Base-by-base conservation (phyloP, 2,888 invertebrate genomes). In the Embidobia sp. region DNA sequence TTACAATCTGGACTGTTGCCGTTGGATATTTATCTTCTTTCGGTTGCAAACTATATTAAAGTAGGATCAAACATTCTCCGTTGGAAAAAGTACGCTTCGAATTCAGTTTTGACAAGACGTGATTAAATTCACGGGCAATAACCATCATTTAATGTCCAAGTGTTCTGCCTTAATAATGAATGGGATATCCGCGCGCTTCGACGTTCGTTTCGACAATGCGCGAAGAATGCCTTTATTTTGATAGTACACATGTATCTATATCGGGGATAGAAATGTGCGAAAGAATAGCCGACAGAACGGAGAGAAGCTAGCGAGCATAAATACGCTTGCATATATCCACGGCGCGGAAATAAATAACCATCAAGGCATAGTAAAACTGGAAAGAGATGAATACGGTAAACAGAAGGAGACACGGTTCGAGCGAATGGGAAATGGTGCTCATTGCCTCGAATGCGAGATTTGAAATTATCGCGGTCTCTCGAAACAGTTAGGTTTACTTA, bases 401-500 rank as follows among this genome's bases (percentile, higher is more conserved):
- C 57, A 63, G 57, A 77, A 74, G 57, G 61, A 69, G 66, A 79
- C 69, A 70, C 46, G 57, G 22, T 48, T 44, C 53, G 51, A 48
- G 69, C 69, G 64, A 61, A 70, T 74, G 69, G 55, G 78, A 77
- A 80, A 80, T 66, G 57, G 77, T 69, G 61, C 76, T 79, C 77
- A 78, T 76, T 79, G 82, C 73, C 74, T 82, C 75, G 84, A 82
- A 83, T 82, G 81, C 78, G 72, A 83, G 85, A 85, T 84, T 84
- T 81, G 79, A 83, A 85, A 85, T 85, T 84, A 85, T 83, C 85
- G 81, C 82, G 82, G 83, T 80, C 82, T 82, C 81, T 82, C 82
- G 82, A 83, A 85, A 85, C 85, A 85, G 85, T 85, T 85, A 85
- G 84, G 82, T 84, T 85, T 81, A 82, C 81, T 82, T 63, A 63